Evolutionary conservation across 2,113 vertebrate species (phyloP).

Genomic region (Pavo muticus): DNA sequence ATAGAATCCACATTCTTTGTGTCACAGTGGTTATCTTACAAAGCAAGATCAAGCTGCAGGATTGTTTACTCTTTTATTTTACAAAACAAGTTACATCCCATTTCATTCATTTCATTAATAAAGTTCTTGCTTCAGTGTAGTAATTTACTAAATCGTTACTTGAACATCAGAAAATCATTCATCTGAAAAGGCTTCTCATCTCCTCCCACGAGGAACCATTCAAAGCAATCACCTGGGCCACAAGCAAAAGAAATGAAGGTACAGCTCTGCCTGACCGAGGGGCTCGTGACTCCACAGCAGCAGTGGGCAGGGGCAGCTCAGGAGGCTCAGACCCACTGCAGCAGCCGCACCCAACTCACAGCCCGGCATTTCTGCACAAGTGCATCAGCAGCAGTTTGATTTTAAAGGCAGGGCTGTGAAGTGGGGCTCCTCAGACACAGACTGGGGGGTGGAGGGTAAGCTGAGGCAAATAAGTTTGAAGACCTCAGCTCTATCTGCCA

Average conservation of each 20-base stretch:
- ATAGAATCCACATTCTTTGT: neutral
- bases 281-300: neutral
- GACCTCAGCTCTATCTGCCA: neutral
- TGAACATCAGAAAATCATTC: constrained; percentile 1
- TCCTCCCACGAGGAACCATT: neutral
- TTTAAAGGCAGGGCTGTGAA: neutral
- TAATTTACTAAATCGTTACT: neutral
- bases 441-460: fast-evolving
- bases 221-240: neutral
- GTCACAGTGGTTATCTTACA: constrained; percentile 39
- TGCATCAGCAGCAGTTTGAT: neutral
- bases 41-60: neutral
- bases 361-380: fast-evolving
- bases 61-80: neutral
- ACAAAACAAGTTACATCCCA: neutral
- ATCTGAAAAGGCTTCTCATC: neutral
- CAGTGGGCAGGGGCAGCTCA: fast-evolving
- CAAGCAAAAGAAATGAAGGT: neutral
- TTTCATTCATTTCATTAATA: neutral
- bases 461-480: neutral
- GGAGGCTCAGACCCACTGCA: too few relatives aligned
- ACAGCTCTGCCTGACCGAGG: fast-evolving
- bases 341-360: fast-evolving
- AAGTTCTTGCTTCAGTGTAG: neutral
- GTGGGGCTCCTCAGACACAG: neutral